Conservation (phyloP, 2,113 vertebrate genomes). For the Miniopterus natalensis region DNA sequence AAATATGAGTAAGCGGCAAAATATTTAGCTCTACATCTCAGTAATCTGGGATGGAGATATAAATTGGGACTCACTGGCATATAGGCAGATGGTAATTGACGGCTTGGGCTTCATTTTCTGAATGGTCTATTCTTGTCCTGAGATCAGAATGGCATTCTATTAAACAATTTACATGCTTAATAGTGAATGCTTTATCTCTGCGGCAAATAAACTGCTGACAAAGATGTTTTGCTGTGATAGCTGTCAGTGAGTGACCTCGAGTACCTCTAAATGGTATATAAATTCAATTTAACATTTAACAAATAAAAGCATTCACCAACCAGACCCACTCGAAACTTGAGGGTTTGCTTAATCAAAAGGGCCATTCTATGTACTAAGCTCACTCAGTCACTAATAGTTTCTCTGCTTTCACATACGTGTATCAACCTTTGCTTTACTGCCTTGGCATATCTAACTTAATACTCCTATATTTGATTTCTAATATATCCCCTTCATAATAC, state of each 20-base stretch:
- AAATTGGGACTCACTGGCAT: neutral
- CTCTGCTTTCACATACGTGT: neutral
- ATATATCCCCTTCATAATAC: conserved; percentile 46
- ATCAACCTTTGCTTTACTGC: conserved; percentile 21
- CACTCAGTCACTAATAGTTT: neutral
- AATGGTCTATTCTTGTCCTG: conserved; percentile 55
- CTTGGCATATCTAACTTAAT: conserved; percentile 60
- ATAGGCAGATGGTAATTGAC: conserved; percentile 42
- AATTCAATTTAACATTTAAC: conserved; percentile 67
- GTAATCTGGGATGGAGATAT: neutral
- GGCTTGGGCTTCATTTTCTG: conserved; percentile 57
- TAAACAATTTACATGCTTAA: conserved; percentile 67
- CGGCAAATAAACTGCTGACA: conserved; percentile 69
- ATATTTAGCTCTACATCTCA: conserved; percentile 15
- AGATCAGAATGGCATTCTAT: conserved; percentile 57
- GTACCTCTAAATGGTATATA: conserved; percentile 48
- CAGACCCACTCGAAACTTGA: conserved; percentile 43
- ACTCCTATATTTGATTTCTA: conserved; percentile 52
- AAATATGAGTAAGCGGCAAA: conserved; percentile 42
- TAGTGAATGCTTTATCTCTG: conserved; percentile 43
- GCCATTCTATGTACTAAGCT: neutral
- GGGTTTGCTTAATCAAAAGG: conserved; percentile 33
- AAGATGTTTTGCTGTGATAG: conserved; percentile 53
- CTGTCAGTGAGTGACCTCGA: conserved; percentile 56
- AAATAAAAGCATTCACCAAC: conserved; percentile 54